Percentiles rank a stretch among this genome's conserved stretches.
Evolutionary conservation across 53 echinoderm and acorn worm genomes (phyloP).

Genomic region (Crossaster papposus): DNA sequence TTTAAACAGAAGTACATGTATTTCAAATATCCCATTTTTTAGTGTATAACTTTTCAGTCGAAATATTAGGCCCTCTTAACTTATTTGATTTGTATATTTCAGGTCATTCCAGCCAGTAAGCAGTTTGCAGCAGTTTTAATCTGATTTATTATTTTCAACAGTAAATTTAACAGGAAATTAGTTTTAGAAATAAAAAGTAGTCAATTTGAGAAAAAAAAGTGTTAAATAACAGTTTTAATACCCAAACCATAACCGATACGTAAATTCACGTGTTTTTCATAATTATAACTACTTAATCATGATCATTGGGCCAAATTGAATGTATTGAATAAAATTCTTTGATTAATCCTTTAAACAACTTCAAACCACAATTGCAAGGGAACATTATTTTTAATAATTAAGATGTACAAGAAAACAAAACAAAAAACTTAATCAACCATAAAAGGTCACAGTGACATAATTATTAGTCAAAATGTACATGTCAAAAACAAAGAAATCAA

Average conservation of each 20-base stretch:
- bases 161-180: background rate
- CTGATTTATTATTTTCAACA: background rate
- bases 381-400: background rate
- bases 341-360: background rate
- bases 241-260: too few species aligned
- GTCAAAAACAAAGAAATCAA: conserved; percentile 7
- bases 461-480: background rate
- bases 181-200: too few species aligned
- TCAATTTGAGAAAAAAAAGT: too few species aligned
- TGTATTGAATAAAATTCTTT: background rate
- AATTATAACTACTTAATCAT: background rate
- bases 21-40: background rate
- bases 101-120: too few species aligned
- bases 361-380: background rate
- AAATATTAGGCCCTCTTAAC: too few species aligned
- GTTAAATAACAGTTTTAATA: too few species aligned
- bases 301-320: background rate
- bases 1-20: background rate
- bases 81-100: too few species aligned
- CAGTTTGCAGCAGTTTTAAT: too few species aligned
- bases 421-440: background rate
- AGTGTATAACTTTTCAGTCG: too few species aligned
- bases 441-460: background rate
- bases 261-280: too few species aligned
- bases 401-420: background rate